Conservation (phyloP, 2,113 vertebrate genomes). For the Nerophis ophidion region DNA sequence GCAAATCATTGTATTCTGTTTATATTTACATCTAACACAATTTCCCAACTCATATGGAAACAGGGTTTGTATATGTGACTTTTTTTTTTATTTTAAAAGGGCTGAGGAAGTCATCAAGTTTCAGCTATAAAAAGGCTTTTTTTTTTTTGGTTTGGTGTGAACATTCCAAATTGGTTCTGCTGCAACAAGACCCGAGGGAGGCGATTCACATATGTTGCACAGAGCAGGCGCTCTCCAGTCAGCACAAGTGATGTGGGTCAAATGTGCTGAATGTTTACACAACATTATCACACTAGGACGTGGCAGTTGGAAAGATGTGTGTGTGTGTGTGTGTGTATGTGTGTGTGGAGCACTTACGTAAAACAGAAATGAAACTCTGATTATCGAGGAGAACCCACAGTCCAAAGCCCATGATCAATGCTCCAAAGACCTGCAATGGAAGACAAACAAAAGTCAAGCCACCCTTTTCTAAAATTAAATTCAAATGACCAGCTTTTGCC, state of each 20-base stretch:
- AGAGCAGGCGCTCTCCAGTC: conserved; percentile 7
- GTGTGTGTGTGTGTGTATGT: conserved; percentile 7
- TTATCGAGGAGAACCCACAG: conserved; percentile 90
- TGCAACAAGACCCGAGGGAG: conserved; percentile 22
- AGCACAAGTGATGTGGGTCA: conserved; percentile 1
- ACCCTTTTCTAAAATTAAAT: not conserved
- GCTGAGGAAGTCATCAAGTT: conserved; percentile 21
- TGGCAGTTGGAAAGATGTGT: not conserved
- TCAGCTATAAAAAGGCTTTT: conserved; percentile 29
- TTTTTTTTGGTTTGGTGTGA: conserved; percentile 8
- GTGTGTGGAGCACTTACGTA: conserved; percentile 71
- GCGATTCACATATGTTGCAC: conserved; percentile 13
- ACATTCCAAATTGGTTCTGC: conserved; percentile 16
- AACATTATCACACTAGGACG: conserved; percentile 2
- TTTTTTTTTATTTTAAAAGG: too few species aligned
- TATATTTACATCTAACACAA: too few species aligned
- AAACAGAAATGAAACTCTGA: conserved; percentile 85
- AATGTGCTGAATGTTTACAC: conserved; percentile 10
- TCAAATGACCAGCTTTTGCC: not conserved
- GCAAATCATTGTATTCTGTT: too few species aligned
- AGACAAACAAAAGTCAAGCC: conserved; percentile 27
- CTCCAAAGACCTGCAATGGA: conserved; percentile 80
- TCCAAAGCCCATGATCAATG: conserved; percentile 87
- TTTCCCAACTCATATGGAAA: too few species aligned
- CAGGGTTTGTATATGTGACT: too few species aligned